Base-by-base conservation (phyloP, 2,888 invertebrate genomes). In the Ypsolopha sequella region DNA sequence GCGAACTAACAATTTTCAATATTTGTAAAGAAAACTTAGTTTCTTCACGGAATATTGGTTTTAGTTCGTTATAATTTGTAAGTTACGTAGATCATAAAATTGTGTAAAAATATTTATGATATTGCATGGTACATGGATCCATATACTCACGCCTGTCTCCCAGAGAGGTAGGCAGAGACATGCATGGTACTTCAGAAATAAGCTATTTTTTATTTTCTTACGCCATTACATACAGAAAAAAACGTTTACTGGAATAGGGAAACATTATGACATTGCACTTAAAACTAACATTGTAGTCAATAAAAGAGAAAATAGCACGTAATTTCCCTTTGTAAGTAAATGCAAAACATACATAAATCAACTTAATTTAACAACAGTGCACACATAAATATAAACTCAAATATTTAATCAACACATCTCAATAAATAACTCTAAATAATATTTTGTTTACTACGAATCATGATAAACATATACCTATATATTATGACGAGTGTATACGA, bases 331-430 rank as follows among this genome's bases (percentile, higher is more conserved):
- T 61, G 65, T 66, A 70, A 74, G 76, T 82, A 84, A 84, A 84
- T 84, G 84, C 84, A 81, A 78, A 73, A 78, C 77, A 76, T 80
- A 80, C 73, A 80, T 59, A 72, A 68, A 70, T 65, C 60, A 59
- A 39, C 10, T 39, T 24, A 24, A 24, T 24, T 3, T 24, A 24
- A 24, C 24, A 24, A 24, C 24, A 24, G 24, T 24, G 24, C 24
- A 24, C 24, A 24, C 24, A 24, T 24, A 24, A 24, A 24, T 24
- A 24, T 24, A 24, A 24, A 24, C 24, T 24, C 24, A 24, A 24
- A 24, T 2, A 24, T 24, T 24, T 4, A 24, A 24, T 24, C 24
- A 24, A 24, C 24, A 24, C 24, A 24, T 24, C 24, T 24, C 24
- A 24, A 24, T 24, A 24, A 24, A 24, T 24, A 24, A 24, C 24